phyloP scores from a whole-genome alignment of 2,797 vertebrate genomes.

The Emydoidea blandingii region DNA sequence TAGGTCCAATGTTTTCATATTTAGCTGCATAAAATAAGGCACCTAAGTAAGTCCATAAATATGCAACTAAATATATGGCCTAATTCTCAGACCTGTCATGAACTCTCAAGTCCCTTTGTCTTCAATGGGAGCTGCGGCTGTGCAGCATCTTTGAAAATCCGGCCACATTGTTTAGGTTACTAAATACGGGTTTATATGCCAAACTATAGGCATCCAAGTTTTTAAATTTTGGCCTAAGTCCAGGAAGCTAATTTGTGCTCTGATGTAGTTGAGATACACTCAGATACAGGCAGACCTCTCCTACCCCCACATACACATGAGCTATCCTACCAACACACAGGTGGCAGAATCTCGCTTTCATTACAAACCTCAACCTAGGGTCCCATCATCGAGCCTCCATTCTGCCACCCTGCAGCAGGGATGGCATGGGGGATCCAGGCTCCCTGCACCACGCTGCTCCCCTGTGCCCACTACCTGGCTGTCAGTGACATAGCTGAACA shows the following conservation, averaged over 20 bases:
- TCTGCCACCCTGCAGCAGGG: too few species aligned
- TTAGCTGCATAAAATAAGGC: not conserved
- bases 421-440: not conserved
- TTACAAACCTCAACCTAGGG: not conserved
- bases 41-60: not conserved
- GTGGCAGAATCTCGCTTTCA: not conserved
- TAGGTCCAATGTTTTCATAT: accelerated
- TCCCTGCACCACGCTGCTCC: too few species aligned
- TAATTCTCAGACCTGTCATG: not conserved
- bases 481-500: not conserved
- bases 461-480: not conserved
- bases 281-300: not conserved
- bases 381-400: not conserved
- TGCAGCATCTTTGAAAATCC: not conserved
- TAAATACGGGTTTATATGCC: not conserved
- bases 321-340: not conserved
- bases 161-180: not conserved
- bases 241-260: not conserved
- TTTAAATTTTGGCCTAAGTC: not conserved
- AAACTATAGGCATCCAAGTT: not conserved
- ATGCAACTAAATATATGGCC: not conserved
- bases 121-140: not conserved
- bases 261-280: not conserved
- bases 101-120: not conserved
- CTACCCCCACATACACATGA: not conserved